Evolutionary conservation across 2,113 vertebrate species (phyloP).

Genomic region (Physeter macrocephalus): DNA sequence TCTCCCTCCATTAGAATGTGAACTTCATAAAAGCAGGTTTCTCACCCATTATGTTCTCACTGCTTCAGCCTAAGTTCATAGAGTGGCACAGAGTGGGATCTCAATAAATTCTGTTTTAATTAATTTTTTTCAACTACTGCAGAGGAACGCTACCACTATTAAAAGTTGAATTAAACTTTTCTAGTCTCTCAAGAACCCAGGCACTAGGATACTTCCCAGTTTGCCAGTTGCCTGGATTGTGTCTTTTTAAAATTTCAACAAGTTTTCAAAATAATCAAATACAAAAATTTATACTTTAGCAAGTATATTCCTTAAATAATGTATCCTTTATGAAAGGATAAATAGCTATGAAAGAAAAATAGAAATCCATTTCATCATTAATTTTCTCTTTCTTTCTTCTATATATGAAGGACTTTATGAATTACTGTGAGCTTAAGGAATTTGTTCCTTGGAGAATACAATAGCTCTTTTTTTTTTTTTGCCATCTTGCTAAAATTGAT

Average conservation of each 20-base stretch:
- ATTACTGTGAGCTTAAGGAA: conserved; percentile 5
- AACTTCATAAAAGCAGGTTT: neutral
- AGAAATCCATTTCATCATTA: neutral
- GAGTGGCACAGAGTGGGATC: neutral
- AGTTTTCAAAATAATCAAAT: conserved; percentile 17
- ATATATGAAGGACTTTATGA: neutral
- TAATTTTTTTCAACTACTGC: neutral
- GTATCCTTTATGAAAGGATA: neutral
- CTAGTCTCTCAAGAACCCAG: neutral
- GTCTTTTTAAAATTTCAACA: neutral
- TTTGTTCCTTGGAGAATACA: conserved; percentile 19
- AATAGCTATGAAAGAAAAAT: conserved; percentile 13
- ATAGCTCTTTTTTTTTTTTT: neutral
- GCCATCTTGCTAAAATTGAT: conserved; percentile 46
- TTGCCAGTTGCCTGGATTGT: neutral
- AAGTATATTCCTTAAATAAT: conserved; percentile 36
- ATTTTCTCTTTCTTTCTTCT: neutral
- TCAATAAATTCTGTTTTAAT: neutral
- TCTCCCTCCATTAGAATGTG: neutral
- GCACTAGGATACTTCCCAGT: neutral
- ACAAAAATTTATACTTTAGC: neutral
- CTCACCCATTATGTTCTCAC: neutral
- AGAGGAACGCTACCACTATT: neutral
- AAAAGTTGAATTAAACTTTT: neutral
- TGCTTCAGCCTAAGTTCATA: neutral